A percentile compares a stretch with the other conserved stretches of the same genome.
These are phyloP conservation scores for Diorhabda carinulata DNA, from an alignment of 1,140 invertebrate species.

Conservation along the genomic window DNA sequence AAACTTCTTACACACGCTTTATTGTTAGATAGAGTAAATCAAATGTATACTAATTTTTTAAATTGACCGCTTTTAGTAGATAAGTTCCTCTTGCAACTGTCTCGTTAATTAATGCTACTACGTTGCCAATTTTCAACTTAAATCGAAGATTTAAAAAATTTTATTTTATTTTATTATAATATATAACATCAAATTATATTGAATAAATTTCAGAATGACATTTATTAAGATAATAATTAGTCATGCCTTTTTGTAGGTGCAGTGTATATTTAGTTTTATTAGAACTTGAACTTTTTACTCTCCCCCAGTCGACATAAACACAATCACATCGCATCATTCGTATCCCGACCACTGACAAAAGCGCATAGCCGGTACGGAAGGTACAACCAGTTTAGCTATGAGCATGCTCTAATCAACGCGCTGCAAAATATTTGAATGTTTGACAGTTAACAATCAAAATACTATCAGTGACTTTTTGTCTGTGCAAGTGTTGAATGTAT, in stretches of 20 bases:
- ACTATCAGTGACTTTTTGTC: not conserved
- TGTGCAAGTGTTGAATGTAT: not conserved
- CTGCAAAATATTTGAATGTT: not conserved
- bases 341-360: not conserved
- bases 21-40: too few relatives aligned
- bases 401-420: not conserved
- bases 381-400: not conserved
- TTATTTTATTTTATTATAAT: too few relatives aligned
- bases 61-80: too few relatives aligned
- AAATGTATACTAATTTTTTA: too few relatives aligned
- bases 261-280: slow-evolving; percentile 7
- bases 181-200: too few relatives aligned
- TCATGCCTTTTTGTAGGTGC: not conserved
- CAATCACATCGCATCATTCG: slow-evolving; percentile 10
- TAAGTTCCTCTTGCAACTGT: too few relatives aligned
- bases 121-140: too few relatives aligned
- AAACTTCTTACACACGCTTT: too few relatives aligned
- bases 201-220: too few relatives aligned
- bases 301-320: slow-evolving; percentile 1
- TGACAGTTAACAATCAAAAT: not conserved
- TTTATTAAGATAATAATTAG: too few relatives aligned
- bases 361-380: not conserved
- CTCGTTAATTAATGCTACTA: too few relatives aligned
- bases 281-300: slow-evolving; percentile 7
- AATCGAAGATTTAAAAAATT: too few relatives aligned